phyloP scores from a whole-genome alignment of 1,140 invertebrate species.

The Pogonus chalceus region DNA sequence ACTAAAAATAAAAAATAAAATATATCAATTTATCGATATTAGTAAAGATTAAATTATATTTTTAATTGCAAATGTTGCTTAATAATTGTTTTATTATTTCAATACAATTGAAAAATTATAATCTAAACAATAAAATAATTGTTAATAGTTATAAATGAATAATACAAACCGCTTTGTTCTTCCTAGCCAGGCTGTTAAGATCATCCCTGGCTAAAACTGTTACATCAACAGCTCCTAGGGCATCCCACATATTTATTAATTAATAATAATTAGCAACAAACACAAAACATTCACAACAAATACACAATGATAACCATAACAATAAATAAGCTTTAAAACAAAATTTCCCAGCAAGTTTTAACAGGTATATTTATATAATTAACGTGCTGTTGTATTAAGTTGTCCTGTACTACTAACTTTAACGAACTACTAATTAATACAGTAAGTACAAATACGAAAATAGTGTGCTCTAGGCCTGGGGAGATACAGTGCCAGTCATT shows the following conservation, averaged over 20 bases:
- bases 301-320: constrained; percentile 22
- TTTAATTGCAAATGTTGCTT: neutral
- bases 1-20: constrained; percentile 8
- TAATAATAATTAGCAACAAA: constrained; percentile 20
- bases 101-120: neutral
- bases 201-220: constrained; percentile 51
- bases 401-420: constrained; percentile 24
- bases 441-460: constrained; percentile 2
- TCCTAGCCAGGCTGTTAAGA: constrained; percentile 40
- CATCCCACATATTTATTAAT: constrained; percentile 15
- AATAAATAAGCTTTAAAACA: neutral
- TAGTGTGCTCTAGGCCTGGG: neutral
- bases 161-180: constrained; percentile 29
- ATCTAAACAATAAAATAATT: neutral
- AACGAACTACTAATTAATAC: constrained; percentile 1
- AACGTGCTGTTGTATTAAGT: too few relatives aligned
- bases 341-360: neutral
- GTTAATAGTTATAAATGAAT: neutral
- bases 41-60: constrained; percentile 13
- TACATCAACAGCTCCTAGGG: constrained; percentile 43
- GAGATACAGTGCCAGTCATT: neutral
- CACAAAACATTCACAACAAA: constrained; percentile 8
- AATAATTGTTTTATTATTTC: neutral
- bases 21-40: neutral
- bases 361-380: too few relatives aligned